A percentile compares a stretch with the other conserved stretches of the same genome.
Conservation (phyloP, 1,140 invertebrate genomes). For the Eumaeus atala region DNA sequence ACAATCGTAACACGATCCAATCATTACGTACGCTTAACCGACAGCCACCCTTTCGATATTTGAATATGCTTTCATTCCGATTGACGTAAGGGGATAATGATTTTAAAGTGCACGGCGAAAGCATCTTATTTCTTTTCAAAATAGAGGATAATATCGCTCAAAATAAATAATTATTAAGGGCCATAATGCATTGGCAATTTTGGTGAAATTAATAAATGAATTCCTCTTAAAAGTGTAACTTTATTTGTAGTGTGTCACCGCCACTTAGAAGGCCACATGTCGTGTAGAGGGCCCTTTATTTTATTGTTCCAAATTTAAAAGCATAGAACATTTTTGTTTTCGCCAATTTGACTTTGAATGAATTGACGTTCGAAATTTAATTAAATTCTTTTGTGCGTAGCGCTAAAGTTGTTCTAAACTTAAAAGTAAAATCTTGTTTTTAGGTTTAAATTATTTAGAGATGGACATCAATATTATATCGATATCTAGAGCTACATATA, state of each 20-base stretch:
- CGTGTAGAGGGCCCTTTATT: conserved; percentile 60
- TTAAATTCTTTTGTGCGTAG: conserved; percentile 19
- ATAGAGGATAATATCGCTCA: conserved; percentile 21
- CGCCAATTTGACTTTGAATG: conserved; percentile 23
- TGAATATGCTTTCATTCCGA: conserved; percentile 65
- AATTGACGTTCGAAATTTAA: conserved; percentile 24
- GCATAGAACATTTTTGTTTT: conserved; percentile 32
- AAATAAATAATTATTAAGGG: conserved; percentile 25
- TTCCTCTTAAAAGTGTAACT: conserved; percentile 64
- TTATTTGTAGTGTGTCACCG: conserved; percentile 71
- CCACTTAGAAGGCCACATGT: conserved; percentile 71
- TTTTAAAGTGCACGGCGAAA: conserved; percentile 8
- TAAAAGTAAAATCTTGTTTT: conserved; percentile 1
- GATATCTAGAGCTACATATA: no score
- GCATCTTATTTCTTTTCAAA: conserved; percentile 1
- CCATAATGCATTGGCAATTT: conserved; percentile 18
- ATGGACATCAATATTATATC: no score
- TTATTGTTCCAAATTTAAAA: conserved; percentile 46
- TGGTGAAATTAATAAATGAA: conserved; percentile 41
- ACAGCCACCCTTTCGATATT: conserved; percentile 60
- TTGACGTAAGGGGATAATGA: conserved; percentile 43
- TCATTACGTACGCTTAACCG: conserved; percentile 71
- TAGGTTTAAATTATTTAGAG: no score
- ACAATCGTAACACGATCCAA: conserved; percentile 45
- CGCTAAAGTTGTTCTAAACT: background rate